These are phyloP conservation scores for Larimichthys crocea DNA, from an alignment of 2,113 vertebrate species.

Conservation along the genomic window DNA sequence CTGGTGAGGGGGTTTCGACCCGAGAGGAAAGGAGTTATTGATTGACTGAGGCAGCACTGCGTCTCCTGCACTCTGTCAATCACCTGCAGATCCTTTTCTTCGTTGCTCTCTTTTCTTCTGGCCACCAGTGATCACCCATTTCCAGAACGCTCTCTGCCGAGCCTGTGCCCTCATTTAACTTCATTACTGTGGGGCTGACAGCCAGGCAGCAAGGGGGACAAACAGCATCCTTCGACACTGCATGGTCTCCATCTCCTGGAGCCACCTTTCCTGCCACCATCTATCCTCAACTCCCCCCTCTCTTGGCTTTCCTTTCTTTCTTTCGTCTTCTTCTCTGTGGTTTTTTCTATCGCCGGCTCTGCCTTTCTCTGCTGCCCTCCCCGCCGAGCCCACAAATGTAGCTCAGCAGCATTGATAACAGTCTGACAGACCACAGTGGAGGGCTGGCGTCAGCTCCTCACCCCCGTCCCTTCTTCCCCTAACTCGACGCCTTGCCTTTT, in stretches of 20 bases:
- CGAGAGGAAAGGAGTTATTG: slow-evolving; percentile 73
- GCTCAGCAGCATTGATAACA: slow-evolving; percentile 78
- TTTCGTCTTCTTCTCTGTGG: slow-evolving; percentile 47
- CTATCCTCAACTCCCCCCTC: slow-evolving; percentile 32
- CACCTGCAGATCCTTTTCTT: slow-evolving; percentile 62
- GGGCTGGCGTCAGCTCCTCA: slow-evolving; percentile 64
- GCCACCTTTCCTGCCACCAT: slow-evolving; percentile 55
- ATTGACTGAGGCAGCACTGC: slow-evolving; percentile 75
- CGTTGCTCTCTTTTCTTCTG: slow-evolving; percentile 58
- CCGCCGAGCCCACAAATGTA: slow-evolving; percentile 40
- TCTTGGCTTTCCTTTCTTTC: slow-evolving; percentile 15
- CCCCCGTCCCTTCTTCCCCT: slow-evolving; percentile 42
- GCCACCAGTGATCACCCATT: slow-evolving; percentile 64
- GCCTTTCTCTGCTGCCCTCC: slow-evolving; percentile 26
- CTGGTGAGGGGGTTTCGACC: slow-evolving; percentile 30
- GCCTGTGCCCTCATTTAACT: slow-evolving; percentile 80
- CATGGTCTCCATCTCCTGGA: slow-evolving; percentile 64
- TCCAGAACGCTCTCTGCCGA: slow-evolving; percentile 37
- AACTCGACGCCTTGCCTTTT: slow-evolving; percentile 62
- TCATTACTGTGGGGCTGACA: slow-evolving; percentile 80
- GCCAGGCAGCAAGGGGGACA: slow-evolving; percentile 60
- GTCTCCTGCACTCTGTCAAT: slow-evolving; percentile 69
- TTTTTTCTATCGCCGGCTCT: slow-evolving; percentile 69
- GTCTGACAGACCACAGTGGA: slow-evolving; percentile 76
- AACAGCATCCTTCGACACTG: slow-evolving; percentile 67